Evolutionary conservation across 2,113 vertebrate genomes (phyloP), one percentile per base, ranked within the genome.

Genomic region (Tiliqua scincoides): DNA sequence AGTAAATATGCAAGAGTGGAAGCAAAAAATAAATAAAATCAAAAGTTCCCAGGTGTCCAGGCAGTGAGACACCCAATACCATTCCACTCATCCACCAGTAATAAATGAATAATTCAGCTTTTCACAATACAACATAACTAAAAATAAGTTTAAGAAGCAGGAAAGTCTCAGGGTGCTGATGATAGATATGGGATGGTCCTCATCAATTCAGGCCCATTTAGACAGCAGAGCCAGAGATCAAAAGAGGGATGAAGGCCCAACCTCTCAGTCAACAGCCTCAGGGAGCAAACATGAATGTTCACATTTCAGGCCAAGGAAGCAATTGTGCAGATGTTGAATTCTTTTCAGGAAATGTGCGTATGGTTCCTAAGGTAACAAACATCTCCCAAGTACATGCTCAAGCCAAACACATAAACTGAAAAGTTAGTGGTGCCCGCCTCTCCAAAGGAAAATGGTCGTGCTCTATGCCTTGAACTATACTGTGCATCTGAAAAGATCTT

Each of bases 291-390:
- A 59, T 3, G 79, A 63, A 88, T 83, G 85, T 87, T n/a, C 68
- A 20, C 27, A 17, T 79, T 91, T 77, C 89, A 86, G 93, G 93
- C 87, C 77, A 59, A 91, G 67, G 65, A 76, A n/a, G 85, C 84
- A 73, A 25, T 4, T 35, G 67, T 82, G 92, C 93, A 93, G 92
- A 82, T 91, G 93, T 87, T 80, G 85, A 81, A 72, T 73, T 92
- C 62, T 88, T 94, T 89, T 93, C 90, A 82, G 80, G 52, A 2
- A 71, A 27, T 57, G n/a, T 0, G 0, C 2, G 0, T 0, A 17
- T 1, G 81, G 37, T 87, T 90, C 90, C 87, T 1, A 67, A 85
- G 85, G 87, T 89, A 10, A 54, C 48, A 43, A 23, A 79, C 63
- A 59, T 25, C 84, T 87, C 3, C 1, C 4, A 1, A 83, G 79